Base-by-base conservation (phyloP, 2,113 vertebrate species). In the Prinia subflava region DNA sequence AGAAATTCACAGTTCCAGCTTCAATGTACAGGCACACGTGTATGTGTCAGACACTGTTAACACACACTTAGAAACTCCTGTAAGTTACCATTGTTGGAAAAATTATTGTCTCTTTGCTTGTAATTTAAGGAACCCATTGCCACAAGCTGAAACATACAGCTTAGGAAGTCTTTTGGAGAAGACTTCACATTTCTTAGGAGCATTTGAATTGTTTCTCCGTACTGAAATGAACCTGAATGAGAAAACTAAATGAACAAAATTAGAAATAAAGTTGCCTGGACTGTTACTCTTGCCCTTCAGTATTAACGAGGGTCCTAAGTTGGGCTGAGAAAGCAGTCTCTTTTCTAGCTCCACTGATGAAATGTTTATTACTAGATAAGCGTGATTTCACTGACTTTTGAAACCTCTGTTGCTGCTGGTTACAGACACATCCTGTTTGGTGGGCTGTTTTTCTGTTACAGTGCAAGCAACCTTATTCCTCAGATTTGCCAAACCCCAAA, bases 401-500 rank as follows among this genome's bases (percentile, higher is more conserved):
- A 84, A 77, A 42, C 35, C 22, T 53, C n/a, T 27, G 2, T 25
- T 67, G 55, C 59, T 92, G 57, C 60, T 53, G 12, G 15, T 84
- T 81, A 55, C 57, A 78, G 62, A 57, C 57, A 35, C 50, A 42
- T 60, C 62, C 35, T 94, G 46, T 42, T 93, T 1, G 14, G 56
- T 33, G 81, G 73, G n/a, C 60, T 65, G 16, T 84, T 86, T 83
- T 79, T 85, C 78, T 86, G 28, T 62, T 93, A 31, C 28, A 4
- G 35, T 80, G 30, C 11, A 60, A 90, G 80, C 93, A 90, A 56
- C 91, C 91, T 77, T 87, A 56, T 57, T 94, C 56, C 83, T 89
- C 49, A 13, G 63, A 70, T 91, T 84, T 96, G 89, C 91, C 87
- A 95, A 96, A 76, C 55, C 79, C 83, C 76, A 91, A 88, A 97